A percentile compares a stretch with the other conserved stretches of the same genome.
These are phyloP conservation scores for Drosophila pallidifrons DNA, from an alignment of 1,140 invertebrate genomes.

Conservation along the genomic window DNA sequence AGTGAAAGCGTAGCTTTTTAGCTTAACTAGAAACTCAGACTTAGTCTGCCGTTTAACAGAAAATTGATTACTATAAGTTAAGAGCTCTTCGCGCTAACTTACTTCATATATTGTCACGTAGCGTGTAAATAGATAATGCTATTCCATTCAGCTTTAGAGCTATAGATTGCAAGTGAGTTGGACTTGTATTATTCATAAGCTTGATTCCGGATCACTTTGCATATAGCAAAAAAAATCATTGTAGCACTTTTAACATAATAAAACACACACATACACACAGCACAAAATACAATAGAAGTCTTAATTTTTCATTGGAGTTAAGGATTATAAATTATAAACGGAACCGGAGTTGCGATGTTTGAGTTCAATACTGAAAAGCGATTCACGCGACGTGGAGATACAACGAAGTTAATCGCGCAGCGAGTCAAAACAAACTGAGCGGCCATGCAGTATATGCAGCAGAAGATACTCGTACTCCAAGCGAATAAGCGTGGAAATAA, in stretches of 20 bases:
- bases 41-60: constrained; percentile 3
- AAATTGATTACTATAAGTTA: constrained; percentile 31
- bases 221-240: constrained; percentile 1
- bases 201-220: constrained; percentile 4
- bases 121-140: constrained; percentile 52
- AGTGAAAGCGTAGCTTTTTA: constrained; percentile 31
- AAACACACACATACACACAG: not conserved
- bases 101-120: constrained; percentile 73
- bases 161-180: constrained; percentile 45
- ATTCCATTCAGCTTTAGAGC: constrained; percentile 61
- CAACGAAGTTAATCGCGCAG: constrained; percentile 64
- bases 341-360: constrained; percentile 10
- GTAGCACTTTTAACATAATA: not conserved
- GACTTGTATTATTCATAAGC: not conserved
- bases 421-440: constrained; percentile 70
- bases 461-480: constrained; percentile 31
- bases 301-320: constrained; percentile 7
- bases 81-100: constrained; percentile 44
- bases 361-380: constrained; percentile 25
- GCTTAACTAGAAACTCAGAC: not conserved
- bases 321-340: constrained; percentile 20
- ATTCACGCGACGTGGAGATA: constrained; percentile 43
- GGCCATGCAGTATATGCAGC: constrained; percentile 8
- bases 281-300: not conserved
- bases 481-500: constrained; percentile 55